Percentiles rank a stretch among this genome's conserved stretches.
Conservation (phyloP, 2,113 vertebrate genomes). For the Equus quagga region DNA sequence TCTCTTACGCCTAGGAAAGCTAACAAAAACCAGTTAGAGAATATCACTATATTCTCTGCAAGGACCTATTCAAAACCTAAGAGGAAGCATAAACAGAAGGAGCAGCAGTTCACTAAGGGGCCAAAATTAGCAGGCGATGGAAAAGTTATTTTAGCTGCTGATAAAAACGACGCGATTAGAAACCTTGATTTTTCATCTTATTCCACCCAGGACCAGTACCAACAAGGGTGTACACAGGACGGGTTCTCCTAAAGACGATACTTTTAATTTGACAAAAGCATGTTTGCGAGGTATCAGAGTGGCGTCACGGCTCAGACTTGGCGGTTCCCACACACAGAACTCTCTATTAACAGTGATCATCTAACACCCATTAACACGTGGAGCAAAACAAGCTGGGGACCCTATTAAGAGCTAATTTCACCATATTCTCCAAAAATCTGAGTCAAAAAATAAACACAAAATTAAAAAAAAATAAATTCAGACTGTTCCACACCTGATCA, state of each 20-base stretch:
- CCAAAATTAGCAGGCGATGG: too few relatives aligned
- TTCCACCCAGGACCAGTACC: neutral
- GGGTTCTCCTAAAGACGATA: too few relatives aligned
- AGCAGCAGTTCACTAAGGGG: neutral
- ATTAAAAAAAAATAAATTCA: neutral
- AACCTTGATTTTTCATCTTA: neutral
- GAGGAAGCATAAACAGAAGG: neutral
- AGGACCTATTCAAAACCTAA: neutral
- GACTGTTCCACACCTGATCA: neutral
- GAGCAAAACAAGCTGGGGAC: neutral
- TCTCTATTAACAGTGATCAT: neutral
- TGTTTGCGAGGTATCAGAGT: neutral
- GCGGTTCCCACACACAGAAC: neutral
- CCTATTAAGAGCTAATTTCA: neutral
- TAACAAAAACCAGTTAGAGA: neutral
- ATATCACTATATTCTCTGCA: neutral
- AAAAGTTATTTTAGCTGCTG: constrained; percentile 5
- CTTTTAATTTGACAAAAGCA: too few relatives aligned
- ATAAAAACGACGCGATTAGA: neutral
- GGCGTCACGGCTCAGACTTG: neutral
- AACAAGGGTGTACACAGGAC: neutral
- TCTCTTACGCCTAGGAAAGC: neutral
- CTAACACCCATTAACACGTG: neutral
- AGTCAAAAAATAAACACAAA: neutral
- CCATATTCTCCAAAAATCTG: neutral